Percentiles rank a stretch among this genome's conserved stretches.
Evolutionary conservation across 1,140 invertebrate genomes (phyloP).

Genomic region (Elymnias hypermnestra): DNA sequence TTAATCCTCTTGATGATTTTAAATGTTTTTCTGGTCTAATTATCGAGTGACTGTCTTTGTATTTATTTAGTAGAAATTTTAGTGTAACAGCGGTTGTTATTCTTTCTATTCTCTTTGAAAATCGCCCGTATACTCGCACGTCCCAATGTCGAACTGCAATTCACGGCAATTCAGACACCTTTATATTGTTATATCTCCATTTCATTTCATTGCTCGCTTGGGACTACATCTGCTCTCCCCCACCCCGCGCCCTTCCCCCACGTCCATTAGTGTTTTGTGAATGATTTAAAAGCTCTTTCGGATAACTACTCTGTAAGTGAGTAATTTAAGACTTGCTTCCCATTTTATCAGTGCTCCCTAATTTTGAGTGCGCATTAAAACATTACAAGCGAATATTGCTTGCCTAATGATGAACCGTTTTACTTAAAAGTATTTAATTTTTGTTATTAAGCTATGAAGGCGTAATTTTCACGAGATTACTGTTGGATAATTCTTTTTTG

Average conservation of each 20-base stretch:
- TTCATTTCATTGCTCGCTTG: slow-evolving; percentile 71
- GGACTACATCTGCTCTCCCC: slow-evolving; percentile 60
- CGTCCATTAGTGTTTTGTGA: slow-evolving; percentile 76
- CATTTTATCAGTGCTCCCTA: slow-evolving; percentile 74
- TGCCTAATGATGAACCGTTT: slow-evolving; percentile 19
- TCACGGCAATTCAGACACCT: slow-evolving; percentile 66
- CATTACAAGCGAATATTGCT: slow-evolving; percentile 49
- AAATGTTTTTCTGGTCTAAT: no score
- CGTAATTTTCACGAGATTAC: neutral
- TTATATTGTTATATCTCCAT: slow-evolving; percentile 74
- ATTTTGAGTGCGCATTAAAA: slow-evolving; percentile 74
- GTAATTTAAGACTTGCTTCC: slow-evolving; percentile 74
- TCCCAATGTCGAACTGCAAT: slow-evolving; percentile 48
- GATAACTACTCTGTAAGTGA: slow-evolving; percentile 75
- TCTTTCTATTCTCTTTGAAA: neutral
- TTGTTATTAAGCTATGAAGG: neutral
- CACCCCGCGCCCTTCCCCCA: slow-evolving; percentile 45
- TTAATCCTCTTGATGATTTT: no score
- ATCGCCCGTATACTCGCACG: slow-evolving; percentile 8
- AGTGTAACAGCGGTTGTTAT: neutral
- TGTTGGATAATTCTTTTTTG: neutral
- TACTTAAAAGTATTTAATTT: slow-evolving; percentile 6
- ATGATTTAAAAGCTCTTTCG: slow-evolving; percentile 76
- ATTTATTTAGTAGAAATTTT: no score
- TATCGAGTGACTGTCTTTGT: no score